Conservation (phyloP, 2,113 vertebrate genomes). For the Lates calcarifer region DNA sequence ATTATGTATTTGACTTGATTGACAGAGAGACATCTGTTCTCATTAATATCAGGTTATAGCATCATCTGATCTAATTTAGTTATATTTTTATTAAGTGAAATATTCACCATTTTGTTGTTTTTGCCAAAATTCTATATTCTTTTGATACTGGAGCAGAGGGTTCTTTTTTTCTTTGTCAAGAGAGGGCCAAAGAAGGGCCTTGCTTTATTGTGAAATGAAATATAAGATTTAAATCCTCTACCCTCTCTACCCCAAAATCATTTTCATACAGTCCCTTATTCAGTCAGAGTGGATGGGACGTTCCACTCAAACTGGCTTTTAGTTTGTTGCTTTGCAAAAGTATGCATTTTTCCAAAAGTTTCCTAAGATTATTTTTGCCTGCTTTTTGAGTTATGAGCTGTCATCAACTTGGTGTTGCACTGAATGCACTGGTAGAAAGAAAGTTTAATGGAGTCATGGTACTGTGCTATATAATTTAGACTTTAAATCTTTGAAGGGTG, state of each 20-base stretch:
- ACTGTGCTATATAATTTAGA: conserved; percentile 11
- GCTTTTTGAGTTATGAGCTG: conserved; percentile 19
- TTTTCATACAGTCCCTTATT: conserved; percentile 4
- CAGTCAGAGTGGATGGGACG: background rate
- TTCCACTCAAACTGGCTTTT: background rate
- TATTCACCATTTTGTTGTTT: background rate
- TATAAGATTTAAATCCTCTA: too few relatives aligned
- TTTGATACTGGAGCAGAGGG: background rate
- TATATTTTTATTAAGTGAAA: background rate
- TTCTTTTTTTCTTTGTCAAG: background rate
- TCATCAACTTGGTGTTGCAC: conserved; percentile 5
- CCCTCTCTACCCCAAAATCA: too few relatives aligned
- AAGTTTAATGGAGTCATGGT: background rate
- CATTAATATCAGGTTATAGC: background rate
- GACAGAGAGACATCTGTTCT: background rate
- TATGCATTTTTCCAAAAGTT: background rate
- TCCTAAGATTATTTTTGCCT: background rate
- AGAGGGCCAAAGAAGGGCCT: background rate
- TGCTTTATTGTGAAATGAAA: too few relatives aligned
- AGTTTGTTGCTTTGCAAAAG: background rate
- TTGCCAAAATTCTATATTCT: background rate
- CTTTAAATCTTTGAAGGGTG: conserved; percentile 11
- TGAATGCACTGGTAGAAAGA: conserved; percentile 3
- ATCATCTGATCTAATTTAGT: background rate
- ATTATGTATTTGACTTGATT: background rate